These are phyloP conservation scores for Pangasius krempfi DNA, from an alignment of 2,797 vertebrate species.

Conservation along the genomic window DNA sequence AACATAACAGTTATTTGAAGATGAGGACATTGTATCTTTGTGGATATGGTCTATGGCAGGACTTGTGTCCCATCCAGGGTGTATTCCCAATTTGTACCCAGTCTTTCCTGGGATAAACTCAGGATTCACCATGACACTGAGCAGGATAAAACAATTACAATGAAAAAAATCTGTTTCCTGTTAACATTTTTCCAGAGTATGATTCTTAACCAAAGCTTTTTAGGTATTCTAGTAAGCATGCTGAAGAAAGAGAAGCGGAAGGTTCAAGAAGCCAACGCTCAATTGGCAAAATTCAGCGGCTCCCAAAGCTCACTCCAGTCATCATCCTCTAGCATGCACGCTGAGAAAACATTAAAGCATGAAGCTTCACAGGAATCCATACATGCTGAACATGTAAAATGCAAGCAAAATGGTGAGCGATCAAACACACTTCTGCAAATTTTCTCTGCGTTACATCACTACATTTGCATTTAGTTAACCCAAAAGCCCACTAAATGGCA, in stretches of 20 bases:
- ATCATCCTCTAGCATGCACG: constrained; percentile 34
- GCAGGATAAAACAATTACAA: neutral
- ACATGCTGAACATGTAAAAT: constrained; percentile 38
- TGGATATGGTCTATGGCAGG: neutral
- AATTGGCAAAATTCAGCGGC: constrained; percentile 53
- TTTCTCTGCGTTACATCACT: constrained; percentile 10
- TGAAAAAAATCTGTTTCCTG: neutral
- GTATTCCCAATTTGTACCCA: neutral
- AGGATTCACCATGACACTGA: neutral
- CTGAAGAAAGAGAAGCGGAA: constrained; percentile 88
- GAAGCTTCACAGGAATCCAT: constrained; percentile 55
- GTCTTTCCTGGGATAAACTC: neutral
- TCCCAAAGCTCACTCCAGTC: constrained; percentile 46
- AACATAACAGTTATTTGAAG: neutral
- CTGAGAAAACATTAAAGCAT: constrained; percentile 45
- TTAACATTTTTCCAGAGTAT: neutral
- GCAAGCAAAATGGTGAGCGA: constrained; percentile 75
- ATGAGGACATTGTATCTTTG: neutral
- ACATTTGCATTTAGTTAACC: neutral
- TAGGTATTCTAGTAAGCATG: constrained; percentile 88
- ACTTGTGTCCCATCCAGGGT: neutral
- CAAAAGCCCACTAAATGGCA: neutral
- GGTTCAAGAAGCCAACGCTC: constrained; percentile 70
- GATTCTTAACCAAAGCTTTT: constrained; percentile 71
- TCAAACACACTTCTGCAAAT: neutral